Evolutionary conservation across 2,797 vertebrate species (phyloP).

Genomic region (Sebastes nivosus): DNA sequence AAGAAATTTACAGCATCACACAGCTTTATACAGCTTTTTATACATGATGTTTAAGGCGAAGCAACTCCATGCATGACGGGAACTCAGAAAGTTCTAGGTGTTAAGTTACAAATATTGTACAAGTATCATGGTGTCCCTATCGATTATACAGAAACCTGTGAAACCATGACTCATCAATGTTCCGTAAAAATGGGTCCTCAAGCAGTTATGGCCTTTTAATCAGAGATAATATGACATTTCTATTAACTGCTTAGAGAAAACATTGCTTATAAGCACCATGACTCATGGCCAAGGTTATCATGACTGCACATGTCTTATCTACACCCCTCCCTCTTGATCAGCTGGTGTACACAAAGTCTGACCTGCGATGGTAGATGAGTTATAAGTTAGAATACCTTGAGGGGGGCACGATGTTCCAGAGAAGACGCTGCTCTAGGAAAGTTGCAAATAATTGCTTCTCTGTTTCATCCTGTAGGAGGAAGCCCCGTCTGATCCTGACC

Average conservation of each 20-base stretch:
- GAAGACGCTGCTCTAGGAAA: not conserved
- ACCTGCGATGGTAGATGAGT: not conserved
- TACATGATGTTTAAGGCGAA: not conserved
- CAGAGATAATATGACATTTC: not conserved
- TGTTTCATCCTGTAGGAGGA: constrained; percentile 58
- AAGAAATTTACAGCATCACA: not conserved
- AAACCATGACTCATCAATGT: not conserved
- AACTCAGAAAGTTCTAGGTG: not conserved
- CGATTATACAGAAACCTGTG: not conserved
- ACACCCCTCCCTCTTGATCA: constrained; percentile 35
- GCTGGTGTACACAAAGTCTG: constrained; percentile 6
- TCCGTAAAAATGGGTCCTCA: not conserved
- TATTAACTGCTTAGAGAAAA: not conserved
- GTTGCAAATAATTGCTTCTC: constrained; percentile 15
- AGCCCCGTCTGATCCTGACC: constrained; percentile 66
- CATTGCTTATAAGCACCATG: not conserved
- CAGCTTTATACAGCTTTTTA: not conserved
- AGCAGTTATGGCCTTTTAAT: not conserved
- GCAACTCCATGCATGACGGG: not conserved
- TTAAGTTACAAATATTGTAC: not conserved
- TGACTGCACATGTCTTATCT: constrained; percentile 62
- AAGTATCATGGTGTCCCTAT: not conserved
- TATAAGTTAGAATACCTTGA: not conserved
- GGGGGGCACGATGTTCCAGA: not conserved
- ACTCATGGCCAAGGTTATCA: constrained; percentile 58